Base-by-base conservation (phyloP, 2,888 invertebrate species). In the Steinernema scapterisci region DNA sequence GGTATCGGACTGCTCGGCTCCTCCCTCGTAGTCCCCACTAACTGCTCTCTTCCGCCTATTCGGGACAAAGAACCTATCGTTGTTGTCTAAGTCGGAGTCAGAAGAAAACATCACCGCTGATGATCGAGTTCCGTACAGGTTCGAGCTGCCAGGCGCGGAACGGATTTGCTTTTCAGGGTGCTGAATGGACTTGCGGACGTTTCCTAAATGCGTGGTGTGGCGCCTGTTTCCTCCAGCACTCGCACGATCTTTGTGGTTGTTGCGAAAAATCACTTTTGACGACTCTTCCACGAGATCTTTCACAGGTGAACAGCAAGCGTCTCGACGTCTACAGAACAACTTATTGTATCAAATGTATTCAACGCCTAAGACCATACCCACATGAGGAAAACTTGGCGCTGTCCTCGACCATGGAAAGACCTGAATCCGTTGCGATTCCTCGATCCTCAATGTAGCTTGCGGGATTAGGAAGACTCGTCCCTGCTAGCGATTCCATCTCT, bases 261-360 rank as follows among this genome's bases (percentile, higher is more conserved):
- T 38, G 16, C 43, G 56, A 6, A 43, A n/a, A 48, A 25, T 16
- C 16, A 56, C 43, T 27, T 43, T 38, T 16, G 54, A n/a, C 0
- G 38, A 7, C 5, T 43, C 54, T 21, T 43, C 72, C 38, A 38
- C 9, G 51, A 77, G 63, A 45, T 77, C 74, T 7, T 80, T 83
- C 16, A 85, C 83, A 7, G 85, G 85, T 3, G 84, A 85, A 72
- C 84, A 85, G 72, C 83, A 83, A 0, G 85, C 85, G 70, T 85
- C 85, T 2, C 84, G 80, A 74, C 75, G 80, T 73, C 82, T 82
- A 25, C 31, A 48, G 63, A 70, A 76, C 6, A 31, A 76, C 74
- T 25, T 45, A 44, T 46, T 63, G 48, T 63, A 38, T 48, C 16
- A 1, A 44, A 45, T 31, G 51, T 63, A 73, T 38, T 38, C 38